These are phyloP conservation scores for Petrolisthes cinctipes DNA, from an alignment of 2,888 invertebrate species.

Conservation along the genomic window DNA sequence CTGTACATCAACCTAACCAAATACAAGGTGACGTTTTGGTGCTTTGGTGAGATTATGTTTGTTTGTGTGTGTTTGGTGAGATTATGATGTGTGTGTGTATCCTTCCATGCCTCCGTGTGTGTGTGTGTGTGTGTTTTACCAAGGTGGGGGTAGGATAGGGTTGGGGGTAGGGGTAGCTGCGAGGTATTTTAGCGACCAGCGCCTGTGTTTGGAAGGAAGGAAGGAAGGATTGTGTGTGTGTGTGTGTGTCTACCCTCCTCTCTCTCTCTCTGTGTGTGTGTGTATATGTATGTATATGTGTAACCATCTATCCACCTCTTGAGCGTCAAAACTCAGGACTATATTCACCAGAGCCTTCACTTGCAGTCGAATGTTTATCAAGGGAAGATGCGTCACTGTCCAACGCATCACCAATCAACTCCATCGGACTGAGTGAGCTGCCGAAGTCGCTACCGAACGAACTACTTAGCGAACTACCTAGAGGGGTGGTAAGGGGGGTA, in stretches of 20 bases:
- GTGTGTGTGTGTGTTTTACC: too few relatives aligned
- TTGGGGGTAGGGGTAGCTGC: slow-evolving; percentile 31
- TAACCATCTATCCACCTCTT: slow-evolving; percentile 39
- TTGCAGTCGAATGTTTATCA: slow-evolving; percentile 53
- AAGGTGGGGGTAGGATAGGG: too few relatives aligned
- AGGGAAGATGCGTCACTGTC: slow-evolving; percentile 51
- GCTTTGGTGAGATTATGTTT: slow-evolving; percentile 54
- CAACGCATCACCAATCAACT: slow-evolving; percentile 32
- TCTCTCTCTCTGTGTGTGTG: too few relatives aligned
- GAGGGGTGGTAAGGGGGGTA: not conserved
- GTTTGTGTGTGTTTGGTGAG: too few relatives aligned
- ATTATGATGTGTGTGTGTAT: too few relatives aligned
- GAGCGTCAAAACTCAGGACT: slow-evolving; percentile 50
- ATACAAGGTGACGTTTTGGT: slow-evolving; percentile 1
- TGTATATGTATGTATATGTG: not conserved
- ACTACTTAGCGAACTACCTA: not conserved
- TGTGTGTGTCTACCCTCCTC: too few relatives aligned
- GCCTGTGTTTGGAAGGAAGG: slow-evolving; percentile 28
- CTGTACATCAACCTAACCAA: too few relatives aligned
- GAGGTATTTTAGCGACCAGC: slow-evolving; percentile 56
- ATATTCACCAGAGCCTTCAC: slow-evolving; percentile 44
- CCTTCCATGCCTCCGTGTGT: too few relatives aligned
- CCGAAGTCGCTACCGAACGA: not conserved
- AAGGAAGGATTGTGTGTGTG: not conserved
- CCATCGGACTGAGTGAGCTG: slow-evolving; percentile 46